Evolutionary conservation across 2,113 vertebrate species (phyloP), one percentile per base, ranked within the genome.

Genomic region (Arvicanthis niloticus): DNA sequence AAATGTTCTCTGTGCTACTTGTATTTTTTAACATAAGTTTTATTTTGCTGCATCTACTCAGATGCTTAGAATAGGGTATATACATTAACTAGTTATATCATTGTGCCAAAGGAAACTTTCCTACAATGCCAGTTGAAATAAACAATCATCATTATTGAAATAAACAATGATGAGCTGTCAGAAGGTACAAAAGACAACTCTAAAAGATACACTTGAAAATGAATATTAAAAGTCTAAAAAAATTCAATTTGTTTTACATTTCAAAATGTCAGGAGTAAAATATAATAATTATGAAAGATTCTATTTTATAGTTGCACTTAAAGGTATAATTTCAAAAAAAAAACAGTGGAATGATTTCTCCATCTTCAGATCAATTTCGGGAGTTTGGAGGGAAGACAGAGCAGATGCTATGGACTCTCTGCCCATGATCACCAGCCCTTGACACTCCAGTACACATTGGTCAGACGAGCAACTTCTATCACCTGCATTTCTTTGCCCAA

Each of bases 401-500:
- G 16, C 91, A 96, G 85, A 68, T 24, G 56, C 76, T 68, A 12
- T 22, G n/a, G 51, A 77, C 75, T 51, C 15, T 15, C 58, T 85
- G 82, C 45, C 73, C 31, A 0, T 11, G 1, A 31, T 34, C 4
- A 86, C 58, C 58, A 89, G n/a, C 37, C 29, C 42, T 78, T 40
- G 40, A 5, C 31, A 31, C 48, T 88, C 48, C 4, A 72, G 42
- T 11, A 8, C 56, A 16, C 70, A 24, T 34, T 68, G 81, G 67
- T 51, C 85, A 65, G 40, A 70, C 62, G 31, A 31, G 68, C 6
- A 48, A 22, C 13, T 48, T 42, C 48, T 37, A 76, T 26, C 42
- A 95, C 68, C 78, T 92, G 78, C 19, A 72, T 42, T 81, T 65
- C 91, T 93, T 65, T 88, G 34, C 90, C n/a, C 31, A 29, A 75